These are phyloP conservation scores for Luperina nickerlii DNA, from an alignment of 2,888 invertebrate genomes.

Conservation along the genomic window DNA sequence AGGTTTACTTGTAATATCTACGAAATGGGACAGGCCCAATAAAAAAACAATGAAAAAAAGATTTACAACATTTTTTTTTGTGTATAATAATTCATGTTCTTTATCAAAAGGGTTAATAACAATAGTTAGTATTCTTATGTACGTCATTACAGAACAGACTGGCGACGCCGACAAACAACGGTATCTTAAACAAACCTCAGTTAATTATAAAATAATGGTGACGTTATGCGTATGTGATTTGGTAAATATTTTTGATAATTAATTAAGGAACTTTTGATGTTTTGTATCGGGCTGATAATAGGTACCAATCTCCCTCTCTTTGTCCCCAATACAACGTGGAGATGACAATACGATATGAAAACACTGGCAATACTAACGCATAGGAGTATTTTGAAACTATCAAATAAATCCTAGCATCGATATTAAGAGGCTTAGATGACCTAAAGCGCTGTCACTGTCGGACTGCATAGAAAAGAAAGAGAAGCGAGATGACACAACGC, in stretches of 20 bases:
- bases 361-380: neutral
- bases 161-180: constrained; percentile 52
- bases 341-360: neutral
- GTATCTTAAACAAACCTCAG: constrained; percentile 54
- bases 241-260: constrained; percentile 37
- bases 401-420: neutral
- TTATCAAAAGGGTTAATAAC: constrained; percentile 44
- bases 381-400: neutral
- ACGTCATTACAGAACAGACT: constrained; percentile 2
- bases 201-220: constrained; percentile 63
- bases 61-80: no score
- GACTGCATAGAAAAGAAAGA: no score
- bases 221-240: constrained; percentile 31
- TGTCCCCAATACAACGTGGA: neutral
- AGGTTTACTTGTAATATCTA: neutral
- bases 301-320: no score
- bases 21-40: neutral
- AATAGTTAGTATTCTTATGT: constrained; percentile 45
- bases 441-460: no score
- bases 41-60: neutral
- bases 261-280: constrained; percentile 16
- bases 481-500: no score
- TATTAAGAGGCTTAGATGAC: neutral
- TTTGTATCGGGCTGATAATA: neutral
- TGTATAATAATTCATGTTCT: neutral